Conservation (phyloP, 2,888 invertebrate genomes). For the Drosophila subsilvestris region DNA sequence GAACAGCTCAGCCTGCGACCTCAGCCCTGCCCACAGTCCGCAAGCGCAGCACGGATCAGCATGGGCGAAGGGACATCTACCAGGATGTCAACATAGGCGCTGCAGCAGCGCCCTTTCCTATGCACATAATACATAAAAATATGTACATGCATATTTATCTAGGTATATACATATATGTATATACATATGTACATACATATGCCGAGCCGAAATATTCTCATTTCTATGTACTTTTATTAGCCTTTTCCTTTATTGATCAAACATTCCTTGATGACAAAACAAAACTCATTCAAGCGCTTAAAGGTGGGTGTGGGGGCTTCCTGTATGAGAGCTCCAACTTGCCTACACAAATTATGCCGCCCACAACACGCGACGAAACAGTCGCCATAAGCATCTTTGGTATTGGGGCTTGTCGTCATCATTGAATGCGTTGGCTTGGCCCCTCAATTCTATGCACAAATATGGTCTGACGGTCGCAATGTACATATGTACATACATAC, state of each 20-base stretch:
- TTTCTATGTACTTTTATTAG: background rate
- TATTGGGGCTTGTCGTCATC: slow-evolving; percentile 18
- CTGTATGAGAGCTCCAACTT: background rate
- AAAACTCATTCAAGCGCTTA: background rate
- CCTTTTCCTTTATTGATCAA: slow-evolving; percentile 17
- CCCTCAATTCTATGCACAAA: slow-evolving; percentile 1
- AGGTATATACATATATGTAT: background rate
- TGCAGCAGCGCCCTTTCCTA: too few relatives aligned
- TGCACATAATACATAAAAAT: too few relatives aligned
- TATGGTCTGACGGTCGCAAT: slow-evolving; percentile 18
- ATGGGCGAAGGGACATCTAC: too few relatives aligned
- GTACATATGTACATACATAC: slow-evolving; percentile 9
- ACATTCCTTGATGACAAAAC: background rate
- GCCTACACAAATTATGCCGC: slow-evolving; percentile 9
- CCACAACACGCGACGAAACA: background rate
- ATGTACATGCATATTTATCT: too few relatives aligned
- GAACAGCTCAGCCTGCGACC: too few relatives aligned
- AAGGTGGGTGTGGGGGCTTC: background rate
- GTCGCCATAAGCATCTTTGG: background rate
- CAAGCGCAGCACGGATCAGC: too few relatives aligned
- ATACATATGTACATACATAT: background rate
- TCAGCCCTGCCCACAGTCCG: too few relatives aligned
- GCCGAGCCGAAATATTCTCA: background rate
- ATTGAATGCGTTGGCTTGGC: slow-evolving; percentile 22
- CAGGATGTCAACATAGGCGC: too few relatives aligned